phyloP scores from a whole-genome alignment of 2,888 invertebrate species.

The Hyles lineata region DNA sequence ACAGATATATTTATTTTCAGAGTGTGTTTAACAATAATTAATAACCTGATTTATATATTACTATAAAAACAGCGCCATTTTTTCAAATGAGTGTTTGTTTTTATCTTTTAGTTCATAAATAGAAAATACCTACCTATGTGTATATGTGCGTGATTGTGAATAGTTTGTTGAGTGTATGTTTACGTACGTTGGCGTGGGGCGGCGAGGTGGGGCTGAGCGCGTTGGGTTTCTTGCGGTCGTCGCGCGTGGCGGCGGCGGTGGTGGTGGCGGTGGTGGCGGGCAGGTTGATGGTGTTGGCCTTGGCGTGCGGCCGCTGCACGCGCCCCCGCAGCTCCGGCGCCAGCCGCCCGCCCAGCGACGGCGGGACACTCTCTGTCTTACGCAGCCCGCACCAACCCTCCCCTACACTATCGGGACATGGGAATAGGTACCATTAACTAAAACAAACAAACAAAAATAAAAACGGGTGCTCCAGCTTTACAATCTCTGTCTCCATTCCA shows the following conservation, averaged over 20 bases:
- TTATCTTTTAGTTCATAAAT: too few relatives aligned
- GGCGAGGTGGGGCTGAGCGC: slow-evolving; percentile 73
- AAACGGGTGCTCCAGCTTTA: slow-evolving; percentile 65
- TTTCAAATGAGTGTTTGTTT: too few relatives aligned
- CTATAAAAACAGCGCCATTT: too few relatives aligned
- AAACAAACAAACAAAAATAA: slow-evolving; percentile 57
- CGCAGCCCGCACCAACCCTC: slow-evolving; percentile 74
- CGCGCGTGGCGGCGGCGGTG: slow-evolving; percentile 43
- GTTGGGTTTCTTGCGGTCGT: slow-evolving; percentile 65
- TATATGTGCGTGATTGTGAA: too few relatives aligned
- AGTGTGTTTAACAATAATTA: too few relatives aligned
- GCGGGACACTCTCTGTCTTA: slow-evolving; percentile 77
- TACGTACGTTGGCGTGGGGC: slow-evolving; percentile 76
- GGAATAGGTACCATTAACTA: slow-evolving; percentile 48
- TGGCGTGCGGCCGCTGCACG: slow-evolving; percentile 74
- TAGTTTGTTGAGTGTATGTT: background rate
- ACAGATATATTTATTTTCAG: too few relatives aligned
- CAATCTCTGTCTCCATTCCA: slow-evolving; percentile 4
- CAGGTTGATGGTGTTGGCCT: slow-evolving; percentile 86
- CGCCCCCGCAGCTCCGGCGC: slow-evolving; percentile 69
- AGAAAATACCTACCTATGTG: too few relatives aligned
- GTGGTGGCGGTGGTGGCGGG: slow-evolving; percentile 71
- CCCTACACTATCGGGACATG: slow-evolving; percentile 62
- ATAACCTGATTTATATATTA: too few relatives aligned
- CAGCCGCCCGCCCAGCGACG: slow-evolving; percentile 66